Conservation (phyloP, 1,140 invertebrate species). For the Epicauta chinensis region DNA sequence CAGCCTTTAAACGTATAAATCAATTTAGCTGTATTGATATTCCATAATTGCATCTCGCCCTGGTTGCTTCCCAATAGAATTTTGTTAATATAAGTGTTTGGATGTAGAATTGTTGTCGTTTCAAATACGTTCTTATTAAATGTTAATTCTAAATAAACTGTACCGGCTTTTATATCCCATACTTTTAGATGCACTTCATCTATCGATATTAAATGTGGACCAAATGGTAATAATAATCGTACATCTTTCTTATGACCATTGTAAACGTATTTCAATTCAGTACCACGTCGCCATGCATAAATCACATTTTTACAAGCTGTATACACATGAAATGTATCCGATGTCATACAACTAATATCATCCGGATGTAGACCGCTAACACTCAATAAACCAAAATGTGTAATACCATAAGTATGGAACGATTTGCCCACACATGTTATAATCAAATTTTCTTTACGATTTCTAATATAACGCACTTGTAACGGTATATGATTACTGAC, state of each 20-base stretch:
- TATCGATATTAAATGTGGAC: constrained; percentile 75
- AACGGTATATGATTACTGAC: constrained; percentile 90
- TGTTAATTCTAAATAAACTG: constrained; percentile 57
- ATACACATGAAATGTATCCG: constrained; percentile 76
- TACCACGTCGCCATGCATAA: constrained; percentile 82
- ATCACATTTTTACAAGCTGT: constrained; percentile 74
- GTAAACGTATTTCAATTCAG: constrained; percentile 78
- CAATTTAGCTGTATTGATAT: constrained; percentile 71
- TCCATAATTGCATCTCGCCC: constrained; percentile 86
- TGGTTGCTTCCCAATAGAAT: constrained; percentile 87
- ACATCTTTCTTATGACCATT: constrained; percentile 69
- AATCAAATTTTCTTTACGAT: constrained; percentile 80
- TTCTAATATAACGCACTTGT: constrained; percentile 75
- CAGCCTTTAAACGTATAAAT: constrained; percentile 80
- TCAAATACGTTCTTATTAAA: constrained; percentile 69
- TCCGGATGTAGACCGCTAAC: constrained; percentile 74
- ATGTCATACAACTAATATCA: constrained; percentile 76
- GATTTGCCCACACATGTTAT: constrained; percentile 84
- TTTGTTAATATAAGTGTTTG: constrained; percentile 91
- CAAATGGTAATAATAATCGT: constrained; percentile 80
- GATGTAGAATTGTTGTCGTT: constrained; percentile 78
- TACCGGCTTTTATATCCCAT: constrained; percentile 76
- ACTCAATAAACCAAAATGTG: constrained; percentile 74
- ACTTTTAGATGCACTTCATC: constrained; percentile 72
- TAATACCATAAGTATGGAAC: constrained; percentile 86